These are phyloP conservation scores for Otus scops DNA, from an alignment of 2,797 vertebrate genomes.

Conservation along the genomic window DNA sequence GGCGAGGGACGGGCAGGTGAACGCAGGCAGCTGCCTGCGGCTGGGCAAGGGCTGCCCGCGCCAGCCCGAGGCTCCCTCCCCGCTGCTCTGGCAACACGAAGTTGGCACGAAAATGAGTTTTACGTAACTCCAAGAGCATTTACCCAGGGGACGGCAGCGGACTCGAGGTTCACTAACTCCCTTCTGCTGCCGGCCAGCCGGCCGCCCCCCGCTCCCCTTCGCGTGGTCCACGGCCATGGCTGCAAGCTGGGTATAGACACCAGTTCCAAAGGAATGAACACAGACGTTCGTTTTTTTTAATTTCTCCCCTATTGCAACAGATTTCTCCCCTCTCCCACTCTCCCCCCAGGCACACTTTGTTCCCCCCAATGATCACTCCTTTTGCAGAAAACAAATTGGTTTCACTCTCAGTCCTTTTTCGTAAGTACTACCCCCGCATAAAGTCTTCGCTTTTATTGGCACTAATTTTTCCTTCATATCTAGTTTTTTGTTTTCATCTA, in stretches of 20 bases:
- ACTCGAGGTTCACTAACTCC: too few species aligned
- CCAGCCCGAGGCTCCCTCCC: background rate
- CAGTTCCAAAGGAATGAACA: background rate
- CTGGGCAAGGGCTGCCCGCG: background rate
- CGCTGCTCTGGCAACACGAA: background rate
- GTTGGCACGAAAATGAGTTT: background rate
- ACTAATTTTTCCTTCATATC: background rate
- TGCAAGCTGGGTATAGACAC: rapidly evolving
- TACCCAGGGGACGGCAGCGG: rapidly evolving
- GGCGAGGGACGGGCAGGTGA: background rate
- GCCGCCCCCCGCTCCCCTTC: background rate
- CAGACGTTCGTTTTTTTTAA: too few species aligned
- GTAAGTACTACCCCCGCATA: background rate
- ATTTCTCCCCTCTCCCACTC: background rate
- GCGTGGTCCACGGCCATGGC: rapidly evolving
- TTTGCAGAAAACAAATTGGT: background rate
- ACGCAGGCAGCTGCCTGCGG: too few species aligned
- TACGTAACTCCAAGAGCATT: background rate
- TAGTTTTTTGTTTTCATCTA: background rate
- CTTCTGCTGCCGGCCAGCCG: too few species aligned
- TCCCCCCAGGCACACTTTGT: background rate
- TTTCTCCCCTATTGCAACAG: background rate
- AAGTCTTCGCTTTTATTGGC: background rate
- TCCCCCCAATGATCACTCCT: background rate
- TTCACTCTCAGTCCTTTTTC: background rate